Percentiles rank a stretch among this genome's conserved stretches.
Conservation (phyloP, 2,113 vertebrate genomes). For the Syngnathoides biaculeatus region DNA sequence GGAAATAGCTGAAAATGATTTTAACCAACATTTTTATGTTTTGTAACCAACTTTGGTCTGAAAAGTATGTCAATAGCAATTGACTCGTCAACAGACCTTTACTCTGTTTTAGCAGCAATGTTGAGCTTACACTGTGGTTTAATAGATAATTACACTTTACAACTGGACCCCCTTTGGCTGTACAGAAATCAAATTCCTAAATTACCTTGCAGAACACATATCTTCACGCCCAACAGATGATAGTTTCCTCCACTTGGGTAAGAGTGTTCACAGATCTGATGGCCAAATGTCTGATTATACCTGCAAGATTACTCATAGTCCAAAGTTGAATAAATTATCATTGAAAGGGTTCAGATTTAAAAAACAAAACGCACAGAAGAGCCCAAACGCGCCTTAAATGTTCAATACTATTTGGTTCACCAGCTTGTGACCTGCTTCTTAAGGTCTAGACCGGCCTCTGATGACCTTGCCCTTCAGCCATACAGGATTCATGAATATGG, state of each 20-base stretch:
- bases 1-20: not conserved
- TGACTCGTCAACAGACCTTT: not conserved
- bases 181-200: too few species aligned
- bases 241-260: not conserved
- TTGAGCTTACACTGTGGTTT: not conserved
- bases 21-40: not conserved
- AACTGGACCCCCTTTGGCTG: not conserved
- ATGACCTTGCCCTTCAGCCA: conserved; percentile 34
- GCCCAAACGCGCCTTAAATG: not conserved
- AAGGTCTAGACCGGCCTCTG: conserved; percentile 4
- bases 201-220: not conserved
- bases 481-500: conserved; percentile 51
- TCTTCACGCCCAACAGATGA: not conserved
- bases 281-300: conserved; percentile 10
- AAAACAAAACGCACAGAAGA: not conserved
- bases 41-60: not conserved
- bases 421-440: conserved; percentile 18
- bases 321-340: conserved; percentile 6
- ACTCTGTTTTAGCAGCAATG: not conserved
- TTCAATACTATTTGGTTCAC: conserved; percentile 19
- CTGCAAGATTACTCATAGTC: not conserved
- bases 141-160: conserved; percentile 2
- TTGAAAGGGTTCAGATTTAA: conserved; percentile 12
- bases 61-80: not conserved
- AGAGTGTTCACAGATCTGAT: not conserved